Conservation (phyloP, 2,797 vertebrate genomes). For the Psittacula derbiana region DNA sequence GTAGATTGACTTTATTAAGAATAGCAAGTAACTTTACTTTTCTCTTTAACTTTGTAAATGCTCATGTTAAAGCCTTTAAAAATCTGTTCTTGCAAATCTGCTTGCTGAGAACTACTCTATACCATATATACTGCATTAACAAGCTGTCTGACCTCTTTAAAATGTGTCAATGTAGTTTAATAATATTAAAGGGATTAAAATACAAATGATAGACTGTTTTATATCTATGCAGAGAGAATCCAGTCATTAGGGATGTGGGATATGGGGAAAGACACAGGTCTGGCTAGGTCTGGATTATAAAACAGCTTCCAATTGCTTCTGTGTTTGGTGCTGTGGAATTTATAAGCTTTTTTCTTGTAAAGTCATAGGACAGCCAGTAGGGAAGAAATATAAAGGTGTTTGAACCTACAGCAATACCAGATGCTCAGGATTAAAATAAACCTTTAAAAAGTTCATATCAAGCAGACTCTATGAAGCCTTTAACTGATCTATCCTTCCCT, state of each 20-base stretch:
- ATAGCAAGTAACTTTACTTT: not conserved
- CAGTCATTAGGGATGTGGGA: not conserved
- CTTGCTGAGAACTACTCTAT: not conserved
- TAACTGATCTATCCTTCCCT: not conserved
- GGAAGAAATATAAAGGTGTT: conserved; percentile 19
- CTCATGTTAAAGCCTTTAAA: not conserved
- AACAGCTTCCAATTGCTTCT: conserved; percentile 31
- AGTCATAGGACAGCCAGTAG: conserved; percentile 7
- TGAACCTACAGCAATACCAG: conserved; percentile 22
- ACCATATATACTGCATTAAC: conserved; percentile 9
- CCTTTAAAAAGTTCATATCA: not conserved
- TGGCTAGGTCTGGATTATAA: not conserved
- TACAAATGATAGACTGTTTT: conserved; percentile 37
- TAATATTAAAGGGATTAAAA: conserved; percentile 18
- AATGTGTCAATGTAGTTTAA: not conserved
- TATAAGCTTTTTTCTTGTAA: conserved; percentile 45
- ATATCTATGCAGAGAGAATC: not conserved
- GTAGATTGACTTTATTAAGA: conserved; percentile 3
- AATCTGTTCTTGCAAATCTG: not conserved
- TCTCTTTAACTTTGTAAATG: not conserved
- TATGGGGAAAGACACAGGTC: not conserved
- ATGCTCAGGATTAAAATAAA: conserved; percentile 23
- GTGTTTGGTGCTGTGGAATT: conserved; percentile 36
- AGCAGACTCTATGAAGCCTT: not conserved
- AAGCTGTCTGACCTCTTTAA: conserved; percentile 16